Conservation (phyloP, 2,113 vertebrate species). For the Xiphophorus hellerii region DNA sequence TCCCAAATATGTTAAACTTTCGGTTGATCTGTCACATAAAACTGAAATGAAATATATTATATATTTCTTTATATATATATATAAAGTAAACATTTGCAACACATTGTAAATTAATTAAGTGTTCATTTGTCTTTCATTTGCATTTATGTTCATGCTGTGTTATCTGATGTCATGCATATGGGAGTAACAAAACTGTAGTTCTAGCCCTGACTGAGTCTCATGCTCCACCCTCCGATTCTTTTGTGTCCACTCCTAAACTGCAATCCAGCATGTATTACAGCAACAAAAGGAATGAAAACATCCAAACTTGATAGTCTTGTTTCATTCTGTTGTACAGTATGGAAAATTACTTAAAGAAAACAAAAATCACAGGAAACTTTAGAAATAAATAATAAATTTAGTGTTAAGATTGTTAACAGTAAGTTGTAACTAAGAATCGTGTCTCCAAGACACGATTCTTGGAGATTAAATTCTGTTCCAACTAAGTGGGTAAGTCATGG, state of each 20-base stretch:
- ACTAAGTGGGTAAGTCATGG: neutral
- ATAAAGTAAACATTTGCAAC: neutral
- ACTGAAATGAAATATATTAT: neutral
- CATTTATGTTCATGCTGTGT: slow-evolving; percentile 30
- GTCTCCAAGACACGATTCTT: neutral
- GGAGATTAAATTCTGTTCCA: neutral
- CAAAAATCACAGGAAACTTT: slow-evolving; percentile 15
- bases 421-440: no score
- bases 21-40: neutral
- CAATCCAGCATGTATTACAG: slow-evolving; percentile 49
- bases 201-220: slow-evolving; percentile 19
- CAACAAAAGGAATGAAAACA: slow-evolving; percentile 53
- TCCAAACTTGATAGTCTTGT: slow-evolving; percentile 51
- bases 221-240: slow-evolving; percentile 32
- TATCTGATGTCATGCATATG: slow-evolving; percentile 45
- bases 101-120: neutral
- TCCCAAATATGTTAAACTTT: neutral
- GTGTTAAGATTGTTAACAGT: neutral
- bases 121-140: neutral
- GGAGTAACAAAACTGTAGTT: slow-evolving; percentile 34
- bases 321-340: slow-evolving; percentile 32
- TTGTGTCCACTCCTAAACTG: slow-evolving; percentile 47
- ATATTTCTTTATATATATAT: neutral
- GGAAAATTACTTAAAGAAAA: slow-evolving; percentile 27
- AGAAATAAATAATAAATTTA: neutral